phyloP scores from a whole-genome alignment of 2,888 invertebrate species.

The Nemoura dubitans region DNA sequence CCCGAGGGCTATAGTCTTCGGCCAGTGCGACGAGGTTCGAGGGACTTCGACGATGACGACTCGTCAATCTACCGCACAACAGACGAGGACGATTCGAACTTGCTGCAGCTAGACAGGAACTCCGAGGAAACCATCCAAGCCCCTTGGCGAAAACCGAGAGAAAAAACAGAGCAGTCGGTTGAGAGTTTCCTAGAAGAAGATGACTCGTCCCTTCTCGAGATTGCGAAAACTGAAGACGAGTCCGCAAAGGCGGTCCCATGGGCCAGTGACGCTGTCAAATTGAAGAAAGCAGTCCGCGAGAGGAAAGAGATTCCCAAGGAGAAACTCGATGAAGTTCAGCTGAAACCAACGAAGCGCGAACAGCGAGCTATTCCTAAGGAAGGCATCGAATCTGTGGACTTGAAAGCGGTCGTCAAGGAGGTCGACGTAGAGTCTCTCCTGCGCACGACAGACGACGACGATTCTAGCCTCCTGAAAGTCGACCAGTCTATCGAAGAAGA shows the following conservation, averaged over 20 bases:
- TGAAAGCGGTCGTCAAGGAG: slow-evolving; percentile 44
- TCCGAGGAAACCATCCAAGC: slow-evolving; percentile 31
- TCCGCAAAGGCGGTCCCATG: slow-evolving; percentile 27
- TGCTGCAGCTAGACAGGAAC: slow-evolving; percentile 16
- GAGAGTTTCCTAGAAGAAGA: slow-evolving; percentile 53
- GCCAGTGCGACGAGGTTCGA: slow-evolving; percentile 29
- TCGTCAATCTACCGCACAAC: background rate
- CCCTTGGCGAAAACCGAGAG: slow-evolving; percentile 29
- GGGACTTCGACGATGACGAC: slow-evolving; percentile 18
- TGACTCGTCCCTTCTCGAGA: slow-evolving; percentile 48
- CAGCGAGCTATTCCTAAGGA: slow-evolving; percentile 42
- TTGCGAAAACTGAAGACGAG: slow-evolving; percentile 48
- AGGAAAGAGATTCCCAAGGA: slow-evolving; percentile 60
- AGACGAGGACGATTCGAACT: slow-evolving; percentile 34
- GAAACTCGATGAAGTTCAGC: slow-evolving; percentile 62
- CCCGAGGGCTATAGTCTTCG: slow-evolving; percentile 17
- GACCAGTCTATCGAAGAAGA: slow-evolving; percentile 41
- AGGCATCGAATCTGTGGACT: slow-evolving; percentile 43
- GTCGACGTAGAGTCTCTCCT: slow-evolving; percentile 24
- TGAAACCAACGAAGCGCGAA: slow-evolving; percentile 59
- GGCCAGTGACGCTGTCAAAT: too few relatives aligned
- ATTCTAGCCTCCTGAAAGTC: slow-evolving; percentile 38
- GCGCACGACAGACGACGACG: slow-evolving; percentile 48
- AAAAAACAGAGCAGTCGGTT: background rate
- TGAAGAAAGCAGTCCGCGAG: too few relatives aligned